phyloP scores from a whole-genome alignment of 2,888 invertebrate genomes.

The Hypena proboscidalis region DNA sequence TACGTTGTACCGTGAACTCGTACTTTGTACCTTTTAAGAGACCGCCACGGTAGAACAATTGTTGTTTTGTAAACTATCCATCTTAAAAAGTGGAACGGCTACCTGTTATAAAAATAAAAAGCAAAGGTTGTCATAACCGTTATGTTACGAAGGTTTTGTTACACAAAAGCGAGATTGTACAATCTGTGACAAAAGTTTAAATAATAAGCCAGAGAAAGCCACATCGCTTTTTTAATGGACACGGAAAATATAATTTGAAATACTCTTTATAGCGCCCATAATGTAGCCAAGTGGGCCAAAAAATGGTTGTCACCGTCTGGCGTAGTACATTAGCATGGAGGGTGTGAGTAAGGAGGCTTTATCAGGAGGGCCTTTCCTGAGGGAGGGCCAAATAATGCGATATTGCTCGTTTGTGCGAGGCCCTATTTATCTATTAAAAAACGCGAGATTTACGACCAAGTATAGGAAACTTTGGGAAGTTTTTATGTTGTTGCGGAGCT shows the following conservation, averaged over 20 bases:
- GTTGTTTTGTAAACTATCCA: constrained; percentile 68
- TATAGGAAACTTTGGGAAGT: constrained; percentile 81
- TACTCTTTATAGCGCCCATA: constrained; percentile 82
- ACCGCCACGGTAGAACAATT: constrained; percentile 67
- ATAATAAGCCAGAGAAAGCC: constrained; percentile 66
- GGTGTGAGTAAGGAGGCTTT: constrained; percentile 83
- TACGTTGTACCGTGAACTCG: constrained; percentile 72
- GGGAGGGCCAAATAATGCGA: constrained; percentile 85
- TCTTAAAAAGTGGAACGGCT: constrained; percentile 60
- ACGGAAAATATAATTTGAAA: constrained; percentile 83
- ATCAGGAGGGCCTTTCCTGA: constrained; percentile 85
- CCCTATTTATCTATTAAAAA: constrained; percentile 86
- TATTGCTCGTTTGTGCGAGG: constrained; percentile 85
- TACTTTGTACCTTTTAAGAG: constrained; percentile 65
- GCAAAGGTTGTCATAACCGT: constrained; percentile 33
- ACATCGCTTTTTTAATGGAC: constrained; percentile 82
- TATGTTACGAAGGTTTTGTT: constrained; percentile 37
- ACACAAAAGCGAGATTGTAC: constrained; percentile 42
- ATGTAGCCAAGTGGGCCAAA: constrained; percentile 85
- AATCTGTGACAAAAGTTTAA: constrained; percentile 57
- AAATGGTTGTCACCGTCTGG: constrained; percentile 86
- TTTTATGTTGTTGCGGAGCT: constrained; percentile 79
- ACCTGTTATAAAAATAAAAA: constrained; percentile 64
- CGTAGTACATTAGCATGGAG: constrained; percentile 83
- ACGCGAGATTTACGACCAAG: constrained; percentile 78